Evolutionary conservation across 1,140 invertebrate genomes (phyloP).

Genomic region (Ladona fulva): DNA sequence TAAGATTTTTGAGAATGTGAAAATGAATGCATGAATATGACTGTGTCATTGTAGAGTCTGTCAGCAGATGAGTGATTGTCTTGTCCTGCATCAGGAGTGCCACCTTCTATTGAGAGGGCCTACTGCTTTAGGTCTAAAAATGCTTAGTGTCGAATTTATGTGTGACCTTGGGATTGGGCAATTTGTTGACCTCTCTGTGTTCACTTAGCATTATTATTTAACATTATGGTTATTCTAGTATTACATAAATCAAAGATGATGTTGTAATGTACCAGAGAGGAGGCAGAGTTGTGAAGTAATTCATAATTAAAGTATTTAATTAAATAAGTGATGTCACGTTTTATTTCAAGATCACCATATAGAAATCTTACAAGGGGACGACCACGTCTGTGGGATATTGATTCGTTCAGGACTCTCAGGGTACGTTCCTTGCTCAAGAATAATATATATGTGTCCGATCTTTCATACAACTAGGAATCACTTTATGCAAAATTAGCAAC

Average conservation of each 20-base stretch:
- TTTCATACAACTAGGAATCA: too few species aligned
- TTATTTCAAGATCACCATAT: not conserved
- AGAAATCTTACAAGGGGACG: too few species aligned
- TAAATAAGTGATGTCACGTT: not conserved
- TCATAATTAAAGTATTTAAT: conserved; percentile 9
- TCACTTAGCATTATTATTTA: conserved; percentile 1
- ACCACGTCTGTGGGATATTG: too few species aligned
- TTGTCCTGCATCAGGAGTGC: conserved; percentile 6
- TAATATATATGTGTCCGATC: too few species aligned
- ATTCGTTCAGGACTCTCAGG: too few species aligned
- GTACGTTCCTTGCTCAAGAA: too few species aligned
- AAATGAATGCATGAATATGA: not conserved
- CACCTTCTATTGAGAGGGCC: conserved; percentile 2
- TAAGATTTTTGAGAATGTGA: not conserved
- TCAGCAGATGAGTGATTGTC: not conserved
- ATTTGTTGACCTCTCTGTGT: conserved; percentile 9
- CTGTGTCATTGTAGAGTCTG: conserved; percentile 4
- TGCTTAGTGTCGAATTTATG: not conserved
- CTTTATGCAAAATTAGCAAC: too few species aligned
- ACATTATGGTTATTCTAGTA: not conserved
- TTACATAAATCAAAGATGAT: not conserved
- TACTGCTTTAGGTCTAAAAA: conserved; percentile 1
- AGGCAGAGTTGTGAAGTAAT: not conserved
- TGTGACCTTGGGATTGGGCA: not conserved
- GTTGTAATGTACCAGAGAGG: conserved; percentile 8